Evolutionary conservation across 1,140 invertebrate genomes (phyloP), one percentile per base, ranked within the genome.

Genomic region (Monomorium pharaonis): DNA sequence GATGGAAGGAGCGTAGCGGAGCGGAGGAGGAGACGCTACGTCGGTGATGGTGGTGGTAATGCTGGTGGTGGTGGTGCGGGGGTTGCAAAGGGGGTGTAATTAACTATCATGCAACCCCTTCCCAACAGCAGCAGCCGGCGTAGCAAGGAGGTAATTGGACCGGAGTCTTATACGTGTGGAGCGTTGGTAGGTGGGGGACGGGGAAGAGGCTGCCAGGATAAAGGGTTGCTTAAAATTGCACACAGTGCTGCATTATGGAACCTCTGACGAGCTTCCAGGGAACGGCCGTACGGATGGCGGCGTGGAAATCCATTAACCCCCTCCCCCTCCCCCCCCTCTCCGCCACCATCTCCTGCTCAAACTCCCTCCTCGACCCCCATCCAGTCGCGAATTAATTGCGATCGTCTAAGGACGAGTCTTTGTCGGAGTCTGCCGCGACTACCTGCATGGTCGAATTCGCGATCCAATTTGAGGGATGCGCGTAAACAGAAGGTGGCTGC

Each of bases 121-220:
- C 93, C 92, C 92, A 90, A 92, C 91, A 93, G 88, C 88, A 91
- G 90, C 90, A 93, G 92, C 91, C 92, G 94, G 92, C 92, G 92
- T 93, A 94, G 93, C 94, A 94, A 94, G 94, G 93, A 94, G 94
- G 94, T 95, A 95, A 95, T 95, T 95, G 94, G 93, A 94, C 93
- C 93, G 91, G 93, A 95, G 94, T 94, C 94, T 95, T 94, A 94
- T 94, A 94, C 93, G 92, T 91, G 92, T 92, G 86, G 92, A 92
- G 90, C 86, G 87, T 81, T 85, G 83, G 86, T 70, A 75, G 88
- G 84, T 62, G 69, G 75, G 51, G 87, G 69, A 87, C 65, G 87
- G 89, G 85, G 91, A 89, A 90, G 90, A 86, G 89, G 92, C 90
- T 91, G 89, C 88, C 69, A 90, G 93, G 92, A 94, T 95, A 94